Base-by-base conservation (phyloP, 2,888 invertebrate genomes). In the Scaptomyza cyrtandrae region DNA sequence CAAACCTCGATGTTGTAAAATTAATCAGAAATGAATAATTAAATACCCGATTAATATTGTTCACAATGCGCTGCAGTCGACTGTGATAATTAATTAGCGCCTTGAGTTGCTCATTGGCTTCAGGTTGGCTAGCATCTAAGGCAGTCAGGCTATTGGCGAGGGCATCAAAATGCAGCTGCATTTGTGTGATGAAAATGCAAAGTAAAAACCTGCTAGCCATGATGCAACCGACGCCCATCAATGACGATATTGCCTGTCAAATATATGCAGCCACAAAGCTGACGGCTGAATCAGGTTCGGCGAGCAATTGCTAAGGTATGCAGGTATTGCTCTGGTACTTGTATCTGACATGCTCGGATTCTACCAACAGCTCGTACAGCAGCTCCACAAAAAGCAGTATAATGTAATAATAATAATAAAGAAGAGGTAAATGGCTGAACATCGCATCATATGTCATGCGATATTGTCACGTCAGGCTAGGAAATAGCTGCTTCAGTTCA, bases 251-350 rank as follows among this genome's bases (percentile, higher is more conserved):
- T n/a, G 73, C 14, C 64, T 90, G 90, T 13, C 80, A 86, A 0
- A 74, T 4, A 27, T 89, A 90, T 2, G 73, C 71, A n/a, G 55
- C 45, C 0, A 50, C 7, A 60, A 78, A 90, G 45, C 69, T 62
- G 0, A 56, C 2, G 6, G 53, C 13, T 0, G 89, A 78, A 1
- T 60, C 45, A 2, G 72, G 70, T 4, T 64, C 60, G 13, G 60
- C 41, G 11, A 62, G 7, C 29, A 74, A 64, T 6, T 75, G 78
- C 90, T 91, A 91, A 0, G 91, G 91, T 74, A 90, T 91, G 91
- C 91, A 91, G 13, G 90, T 90, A 49, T 86, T 84, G 44, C 90
- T 89, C 63, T 91, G 90, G 27, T 71, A 80, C 29, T 77, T 85
- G 58, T 76, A 89, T 11, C 49, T 65, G 6, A 88, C 55, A 0